These are phyloP conservation scores for Atherinosoma microstoma DNA, from an alignment of 2,797 vertebrate genomes.

Conservation along the genomic window DNA sequence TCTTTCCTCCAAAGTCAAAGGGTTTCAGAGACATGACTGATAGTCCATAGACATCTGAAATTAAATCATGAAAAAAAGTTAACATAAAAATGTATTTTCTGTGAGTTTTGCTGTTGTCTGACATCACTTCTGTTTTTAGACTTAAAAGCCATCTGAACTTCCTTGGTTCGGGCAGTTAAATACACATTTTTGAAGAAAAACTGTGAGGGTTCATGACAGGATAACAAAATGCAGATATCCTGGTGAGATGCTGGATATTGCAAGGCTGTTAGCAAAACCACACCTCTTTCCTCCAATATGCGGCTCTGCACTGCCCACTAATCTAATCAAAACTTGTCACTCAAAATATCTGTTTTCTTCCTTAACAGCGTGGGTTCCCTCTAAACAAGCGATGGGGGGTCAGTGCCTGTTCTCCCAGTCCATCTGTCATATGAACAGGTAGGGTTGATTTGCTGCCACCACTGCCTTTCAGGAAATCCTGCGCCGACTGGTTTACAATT, in stretches of 20 bases:
- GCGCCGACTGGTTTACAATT: slow-evolving; percentile 16
- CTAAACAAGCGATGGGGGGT: slow-evolving; percentile 25
- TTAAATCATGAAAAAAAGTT: too few species aligned
- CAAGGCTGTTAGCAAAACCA: not conserved
- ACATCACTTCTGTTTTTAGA: not conserved
- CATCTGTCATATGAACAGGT: slow-evolving; percentile 56
- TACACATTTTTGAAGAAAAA: not conserved
- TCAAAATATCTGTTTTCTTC: slow-evolving; percentile 40
- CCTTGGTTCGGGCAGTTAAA: not conserved
- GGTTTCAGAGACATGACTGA: slow-evolving; percentile 8
- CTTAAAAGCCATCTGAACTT: not conserved
- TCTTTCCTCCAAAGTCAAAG: slow-evolving; percentile 27
- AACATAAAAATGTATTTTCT: not conserved
- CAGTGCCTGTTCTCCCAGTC: slow-evolving; percentile 36
- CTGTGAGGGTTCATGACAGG: not conserved
- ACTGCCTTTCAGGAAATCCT: slow-evolving; percentile 17
- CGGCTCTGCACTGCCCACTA: slow-evolving; percentile 2
- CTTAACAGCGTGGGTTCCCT: slow-evolving; percentile 27
- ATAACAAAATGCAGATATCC: not conserved
- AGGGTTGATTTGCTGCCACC: slow-evolving; percentile 46
- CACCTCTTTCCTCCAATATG: not conserved
- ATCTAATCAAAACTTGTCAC: slow-evolving; percentile 48
- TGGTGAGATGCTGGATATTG: not conserved
- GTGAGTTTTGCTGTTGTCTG: not conserved
- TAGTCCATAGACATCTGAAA: too few species aligned